These are phyloP conservation scores for Anser cygnoides DNA, from an alignment of 2,113 vertebrate species.

Conservation along the genomic window DNA sequence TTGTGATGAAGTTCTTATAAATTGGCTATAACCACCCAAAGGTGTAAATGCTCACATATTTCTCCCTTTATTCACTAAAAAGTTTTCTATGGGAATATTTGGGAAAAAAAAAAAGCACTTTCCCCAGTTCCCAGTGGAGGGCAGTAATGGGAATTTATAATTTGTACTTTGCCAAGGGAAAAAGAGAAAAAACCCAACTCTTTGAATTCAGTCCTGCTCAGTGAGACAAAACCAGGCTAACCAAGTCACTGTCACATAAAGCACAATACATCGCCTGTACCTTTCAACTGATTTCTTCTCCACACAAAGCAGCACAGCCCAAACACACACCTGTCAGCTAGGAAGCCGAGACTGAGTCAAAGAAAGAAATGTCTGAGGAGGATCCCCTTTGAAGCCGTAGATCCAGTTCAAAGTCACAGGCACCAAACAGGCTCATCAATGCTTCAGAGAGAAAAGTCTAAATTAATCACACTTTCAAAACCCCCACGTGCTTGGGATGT, in stretches of 20 bases:
- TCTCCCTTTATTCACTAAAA: background rate
- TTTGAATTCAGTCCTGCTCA: background rate
- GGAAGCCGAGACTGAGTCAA: background rate
- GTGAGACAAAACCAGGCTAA: background rate
- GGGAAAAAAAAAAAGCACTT: background rate
- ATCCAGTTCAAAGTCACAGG: background rate
- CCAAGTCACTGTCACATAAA: background rate
- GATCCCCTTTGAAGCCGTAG: background rate
- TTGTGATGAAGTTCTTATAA: background rate
- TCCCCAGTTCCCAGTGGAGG: background rate
- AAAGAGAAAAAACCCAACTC: background rate
- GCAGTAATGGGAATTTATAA: background rate
- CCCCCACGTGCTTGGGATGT: background rate
- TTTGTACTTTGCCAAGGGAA: fast-evolving
- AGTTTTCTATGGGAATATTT: background rate
- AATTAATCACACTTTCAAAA: background rate
- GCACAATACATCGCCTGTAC: background rate
- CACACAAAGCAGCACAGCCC: background rate
- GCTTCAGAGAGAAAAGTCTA: background rate
- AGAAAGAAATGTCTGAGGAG: background rate
- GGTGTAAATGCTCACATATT: background rate
- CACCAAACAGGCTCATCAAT: background rate
- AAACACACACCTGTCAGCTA: background rate
- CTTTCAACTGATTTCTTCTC: background rate
- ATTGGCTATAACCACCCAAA: background rate